Base-by-base conservation (phyloP, 2,113 vertebrate species). In the Eonycteris spelaea region DNA sequence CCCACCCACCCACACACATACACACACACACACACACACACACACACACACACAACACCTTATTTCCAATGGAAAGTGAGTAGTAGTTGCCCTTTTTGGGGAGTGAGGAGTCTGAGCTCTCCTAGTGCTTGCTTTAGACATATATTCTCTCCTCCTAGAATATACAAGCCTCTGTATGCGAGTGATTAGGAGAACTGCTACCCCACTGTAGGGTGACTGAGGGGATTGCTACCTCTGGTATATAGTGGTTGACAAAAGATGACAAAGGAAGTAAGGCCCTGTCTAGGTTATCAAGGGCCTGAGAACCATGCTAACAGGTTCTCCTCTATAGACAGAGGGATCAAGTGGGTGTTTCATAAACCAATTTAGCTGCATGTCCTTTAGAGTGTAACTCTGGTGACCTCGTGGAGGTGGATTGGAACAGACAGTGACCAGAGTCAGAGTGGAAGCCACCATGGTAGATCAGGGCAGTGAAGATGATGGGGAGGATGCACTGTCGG, bases 381-480 rank as follows among this genome's bases (percentile, higher is more conserved):
- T 59, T 33, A 68, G 30, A 61, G 43, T 33, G 22, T 75, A 9
- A 70, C 30, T 10, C 75, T 26, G 4, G 30, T 13, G 40, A 35
- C 53, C n/a, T 19, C 7, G 0, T 7, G 38, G n/a, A 80, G 68
- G 22, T 22, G 22, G 38, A 26, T 6, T 8, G 53, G 61, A 61
- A 3, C 57, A 30, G 28, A 51, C 33, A 51, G 57, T n/a, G 45
- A 30, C 28, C 40, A 24, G 51, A 26, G 22, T 51, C 24, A 21
- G 19, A 14, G 3, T 14, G 15, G 18, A 40, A 48, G 61, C 15
- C 19, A 22, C 0, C 0, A 4, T 5, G 2, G 2, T 16, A 0
- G 30, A 16, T 61, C 24, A 26, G 63, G 35, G 45, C 45, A 28
- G n/a, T 12, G 26, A 71, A 53, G 45, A 9, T 75, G 83, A 63